These are phyloP conservation scores for Hypena proboscidalis DNA, from an alignment of 2,888 invertebrate species.

Conservation along the genomic window DNA sequence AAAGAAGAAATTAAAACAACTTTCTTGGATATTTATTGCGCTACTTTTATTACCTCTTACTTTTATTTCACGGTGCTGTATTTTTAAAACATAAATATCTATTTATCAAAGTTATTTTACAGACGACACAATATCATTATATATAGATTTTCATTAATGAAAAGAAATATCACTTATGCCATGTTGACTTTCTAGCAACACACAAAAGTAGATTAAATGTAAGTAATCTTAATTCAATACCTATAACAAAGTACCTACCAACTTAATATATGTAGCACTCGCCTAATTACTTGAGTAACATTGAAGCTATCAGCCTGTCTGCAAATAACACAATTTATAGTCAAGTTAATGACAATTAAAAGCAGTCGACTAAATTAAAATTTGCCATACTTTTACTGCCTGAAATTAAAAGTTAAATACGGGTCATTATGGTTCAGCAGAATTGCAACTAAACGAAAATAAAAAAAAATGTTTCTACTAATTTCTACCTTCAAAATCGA, in stretches of 20 bases:
- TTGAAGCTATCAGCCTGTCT: not conserved
- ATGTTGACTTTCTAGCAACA: too few relatives aligned
- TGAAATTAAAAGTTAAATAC: conserved; percentile 52
- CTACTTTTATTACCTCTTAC: conserved; percentile 74
- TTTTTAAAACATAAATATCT: conserved; percentile 59
- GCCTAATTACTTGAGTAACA: too few relatives aligned
- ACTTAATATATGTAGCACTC: too few relatives aligned
- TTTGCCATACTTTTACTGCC: conserved; percentile 39
- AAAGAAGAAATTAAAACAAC: conserved; percentile 84
- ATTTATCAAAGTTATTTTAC: conserved; percentile 12
- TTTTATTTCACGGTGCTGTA: conserved; percentile 65
- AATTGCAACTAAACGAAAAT: conserved; percentile 50
- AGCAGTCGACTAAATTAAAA: conserved; percentile 25
- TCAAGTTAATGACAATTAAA: conserved; percentile 8
- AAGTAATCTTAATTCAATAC: too few relatives aligned
- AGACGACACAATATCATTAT: too few relatives aligned
- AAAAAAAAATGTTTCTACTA: too few relatives aligned
- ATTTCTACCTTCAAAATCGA: too few relatives aligned
- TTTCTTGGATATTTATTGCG: conserved; percentile 83
- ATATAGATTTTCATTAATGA: too few relatives aligned
- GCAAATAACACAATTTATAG: not conserved
- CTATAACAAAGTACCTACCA: too few relatives aligned
- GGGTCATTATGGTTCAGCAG: conserved; percentile 51
- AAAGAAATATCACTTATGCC: too few relatives aligned
- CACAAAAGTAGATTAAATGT: too few relatives aligned